These are phyloP conservation scores for Dipodomys merriami DNA, from an alignment of 2,113 vertebrate genomes.

Conservation along the genomic window DNA sequence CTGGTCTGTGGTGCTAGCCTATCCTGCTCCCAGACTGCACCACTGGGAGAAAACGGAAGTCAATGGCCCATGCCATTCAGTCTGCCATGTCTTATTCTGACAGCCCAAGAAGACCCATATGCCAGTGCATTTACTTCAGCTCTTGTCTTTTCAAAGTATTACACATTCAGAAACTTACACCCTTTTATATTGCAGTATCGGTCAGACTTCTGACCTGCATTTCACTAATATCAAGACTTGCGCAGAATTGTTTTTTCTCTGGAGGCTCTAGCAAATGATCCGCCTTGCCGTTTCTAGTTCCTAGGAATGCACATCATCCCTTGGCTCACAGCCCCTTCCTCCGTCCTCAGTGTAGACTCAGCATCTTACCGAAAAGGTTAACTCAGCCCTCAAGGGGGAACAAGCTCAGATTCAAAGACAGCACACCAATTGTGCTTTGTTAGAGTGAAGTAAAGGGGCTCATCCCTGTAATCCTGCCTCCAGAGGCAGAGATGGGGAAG, in stretches of 20 bases:
- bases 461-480: no score
- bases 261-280: no score
- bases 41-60: no score
- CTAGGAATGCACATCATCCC: rapidly evolving
- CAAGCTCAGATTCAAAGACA: neutral
- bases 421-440: neutral
- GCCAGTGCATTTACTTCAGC: neutral
- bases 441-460: neutral
- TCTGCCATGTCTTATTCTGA: neutral
- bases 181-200: neutral
- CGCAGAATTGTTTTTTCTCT: no score
- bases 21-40: no score
- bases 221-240: neutral
- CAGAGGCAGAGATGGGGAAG: no score
- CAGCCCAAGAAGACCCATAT: no score
- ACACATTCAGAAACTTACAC: neutral
- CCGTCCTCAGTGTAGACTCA: neutral
- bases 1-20: no score
- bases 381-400: neutral
- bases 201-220: neutral
- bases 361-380: neutral
- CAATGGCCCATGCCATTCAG: no score
- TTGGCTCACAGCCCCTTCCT: neutral
- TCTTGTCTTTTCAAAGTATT: neutral
- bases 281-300: neutral